Evolutionary conservation across 2,888 invertebrate genomes (phyloP), one percentile per base, ranked within the genome.

Genomic region (Xestia c-nigrum): DNA sequence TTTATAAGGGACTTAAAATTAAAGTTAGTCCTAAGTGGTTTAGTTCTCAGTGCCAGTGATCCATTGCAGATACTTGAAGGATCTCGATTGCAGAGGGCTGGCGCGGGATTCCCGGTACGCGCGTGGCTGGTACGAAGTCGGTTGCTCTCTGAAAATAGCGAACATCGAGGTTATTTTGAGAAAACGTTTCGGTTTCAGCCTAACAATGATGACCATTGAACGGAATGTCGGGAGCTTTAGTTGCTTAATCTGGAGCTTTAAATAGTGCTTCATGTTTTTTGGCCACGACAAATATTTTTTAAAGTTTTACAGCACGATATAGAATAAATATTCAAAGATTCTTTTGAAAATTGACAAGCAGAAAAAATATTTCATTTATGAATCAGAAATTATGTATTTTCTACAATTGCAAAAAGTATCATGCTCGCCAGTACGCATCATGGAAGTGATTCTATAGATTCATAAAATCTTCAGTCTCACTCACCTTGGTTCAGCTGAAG

Each of bases 51-150:
- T 97, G 74, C 97, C 97, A n/a, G 97, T 97, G 83, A 97, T 96
- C 95, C 97, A 96, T 89, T 97, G 97, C 38, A 97, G 94, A 82
- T 97, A 97, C 87, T 97, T 97, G 91, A 97, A 97, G 52, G 97
- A 97, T 87, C 97, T 93, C n/a, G 97, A 97, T 87, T 97, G 97
- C 72, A 97, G 90, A 3, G 97, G 97, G 74, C 95, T 95, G 68
- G 94, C 94, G 69, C 94, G 93, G 38, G 94, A 88, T 59, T 95
- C 95, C 69, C 91, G 91, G 86, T 93, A 91, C 68, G 92, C 89
- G 64, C 95, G 93, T 43, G 94, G 94, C 81, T 94, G 94, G 88
- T 94, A 94, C 52, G 91, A 87, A 82, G 87, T 84, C 67, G 94
- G 90, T 89, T 95, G 96, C 95, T 97, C 97, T 93, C 97, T 97